Percentiles rank a stretch among this genome's conserved stretches.
Conservation (phyloP, 2,888 invertebrate species). For the Hydriomena furcata region DNA sequence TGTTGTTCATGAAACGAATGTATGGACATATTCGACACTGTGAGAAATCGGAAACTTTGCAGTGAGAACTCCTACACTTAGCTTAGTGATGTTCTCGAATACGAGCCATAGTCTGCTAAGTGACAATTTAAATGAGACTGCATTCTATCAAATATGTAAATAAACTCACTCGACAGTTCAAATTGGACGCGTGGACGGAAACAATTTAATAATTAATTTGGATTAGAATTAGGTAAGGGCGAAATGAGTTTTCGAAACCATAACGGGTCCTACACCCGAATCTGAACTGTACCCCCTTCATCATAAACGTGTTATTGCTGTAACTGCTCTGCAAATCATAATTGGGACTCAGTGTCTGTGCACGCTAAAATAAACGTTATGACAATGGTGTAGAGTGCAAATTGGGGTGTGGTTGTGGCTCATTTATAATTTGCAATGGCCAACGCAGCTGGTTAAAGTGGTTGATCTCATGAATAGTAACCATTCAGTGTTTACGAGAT, state of each 20-base stretch:
- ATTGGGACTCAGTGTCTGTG: constrained; percentile 4
- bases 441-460: constrained; percentile 38
- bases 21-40: no score
- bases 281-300: constrained; percentile 10
- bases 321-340: constrained; percentile 15
- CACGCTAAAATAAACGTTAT: constrained; percentile 16
- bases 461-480: constrained; percentile 47
- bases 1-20: no score
- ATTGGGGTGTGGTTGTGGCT: not conserved
- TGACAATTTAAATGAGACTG: constrained; percentile 4
- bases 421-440: constrained; percentile 43
- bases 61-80: no score
- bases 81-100: not conserved
- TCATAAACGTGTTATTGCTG: constrained; percentile 8
- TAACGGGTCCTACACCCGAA: not conserved
- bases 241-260: constrained; percentile 26
- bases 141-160: constrained; percentile 31
- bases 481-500: constrained; percentile 35
- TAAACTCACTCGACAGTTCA: constrained; percentile 31
- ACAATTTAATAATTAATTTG: constrained; percentile 33
- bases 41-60: no score
- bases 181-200: constrained; percentile 16
- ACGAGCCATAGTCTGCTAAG: no score
- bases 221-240: constrained; percentile 21
- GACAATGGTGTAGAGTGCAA: constrained; percentile 5